phyloP scores from a whole-genome alignment of 2,797 vertebrate species.

The Peromyscus eremicus region DNA sequence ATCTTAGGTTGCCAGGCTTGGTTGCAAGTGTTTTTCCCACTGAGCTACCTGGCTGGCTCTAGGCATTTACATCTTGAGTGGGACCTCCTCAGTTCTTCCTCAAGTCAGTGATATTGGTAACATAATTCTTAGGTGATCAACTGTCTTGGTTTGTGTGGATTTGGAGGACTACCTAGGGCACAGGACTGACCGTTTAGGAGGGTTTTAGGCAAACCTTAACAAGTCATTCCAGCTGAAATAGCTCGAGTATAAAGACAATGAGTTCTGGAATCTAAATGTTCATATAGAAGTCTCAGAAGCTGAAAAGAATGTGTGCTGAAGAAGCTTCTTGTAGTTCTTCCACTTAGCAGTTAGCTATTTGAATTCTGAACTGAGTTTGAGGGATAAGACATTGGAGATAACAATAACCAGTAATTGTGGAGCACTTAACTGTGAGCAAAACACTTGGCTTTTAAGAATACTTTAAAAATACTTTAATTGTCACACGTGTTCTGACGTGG shows the following conservation, averaged over 20 bases:
- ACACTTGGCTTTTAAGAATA: slow-evolving; percentile 17
- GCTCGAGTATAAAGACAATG: slow-evolving; percentile 47
- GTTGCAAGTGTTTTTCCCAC: background rate
- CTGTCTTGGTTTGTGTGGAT: slow-evolving; percentile 49
- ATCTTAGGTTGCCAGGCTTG: too few relatives aligned
- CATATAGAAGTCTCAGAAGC: background rate
- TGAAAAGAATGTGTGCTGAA: slow-evolving; percentile 53
- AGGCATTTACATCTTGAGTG: background rate
- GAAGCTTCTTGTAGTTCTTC: slow-evolving; percentile 16
- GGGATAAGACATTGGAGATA: slow-evolving; percentile 45
- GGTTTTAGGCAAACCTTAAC: slow-evolving; percentile 28
- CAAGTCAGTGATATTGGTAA: background rate
- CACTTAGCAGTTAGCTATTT: slow-evolving; percentile 14
- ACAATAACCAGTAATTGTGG: slow-evolving; percentile 35
- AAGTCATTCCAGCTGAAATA: slow-evolving; percentile 39
- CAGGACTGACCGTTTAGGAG: slow-evolving; percentile 4
- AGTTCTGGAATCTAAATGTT: slow-evolving; percentile 38
- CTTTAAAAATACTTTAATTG: slow-evolving; percentile 22
- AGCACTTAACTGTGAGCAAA: background rate
- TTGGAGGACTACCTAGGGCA: slow-evolving; percentile 17
- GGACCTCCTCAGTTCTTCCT: background rate
- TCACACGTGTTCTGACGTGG: slow-evolving; percentile 28
- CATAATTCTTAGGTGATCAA: slow-evolving; percentile 18
- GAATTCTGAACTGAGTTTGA: slow-evolving; percentile 50
- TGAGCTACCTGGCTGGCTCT: background rate